These are phyloP conservation scores for Dendrocincla tyrannina DNA, from an alignment of 2,797 vertebrate genomes.

Conservation along the genomic window DNA sequence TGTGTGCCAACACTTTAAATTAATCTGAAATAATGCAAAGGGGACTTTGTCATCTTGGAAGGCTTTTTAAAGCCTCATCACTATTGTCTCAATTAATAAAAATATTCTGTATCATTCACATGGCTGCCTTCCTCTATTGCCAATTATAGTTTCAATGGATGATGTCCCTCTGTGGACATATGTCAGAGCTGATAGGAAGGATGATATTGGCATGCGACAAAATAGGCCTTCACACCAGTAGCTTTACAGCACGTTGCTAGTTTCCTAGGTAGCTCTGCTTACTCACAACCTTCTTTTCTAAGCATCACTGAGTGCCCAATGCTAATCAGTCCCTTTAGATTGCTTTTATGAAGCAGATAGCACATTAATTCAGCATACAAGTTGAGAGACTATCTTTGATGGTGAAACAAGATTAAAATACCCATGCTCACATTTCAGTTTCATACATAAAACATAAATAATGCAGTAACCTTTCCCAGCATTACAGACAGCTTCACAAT, in stretches of 20 bases:
- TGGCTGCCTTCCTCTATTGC: background rate
- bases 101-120: conserved; percentile 27
- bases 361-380: conserved; percentile 68
- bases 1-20: conserved; percentile 68
- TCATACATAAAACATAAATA: conserved; percentile 68
- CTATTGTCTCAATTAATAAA: conserved; percentile 66
- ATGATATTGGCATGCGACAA: background rate
- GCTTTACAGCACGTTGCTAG: background rate
- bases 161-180: background rate
- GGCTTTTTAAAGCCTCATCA: conserved; percentile 49
- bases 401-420: conserved; percentile 57
- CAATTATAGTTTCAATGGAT: background rate
- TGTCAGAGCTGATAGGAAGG: background rate
- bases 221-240: background rate
- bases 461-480: conserved; percentile 41
- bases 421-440: conserved; percentile 62
- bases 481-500: conserved; percentile 40
- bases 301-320: conserved; percentile 38
- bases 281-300: conserved; percentile 30
- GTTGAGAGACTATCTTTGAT: conserved; percentile 64
- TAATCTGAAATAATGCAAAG: conserved; percentile 69
- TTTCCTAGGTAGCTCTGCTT: conserved; percentile 46
- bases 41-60: conserved; percentile 62
- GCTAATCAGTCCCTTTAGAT: conserved; percentile 59
- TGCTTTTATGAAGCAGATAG: conserved; percentile 38